Base-by-base conservation (phyloP, 2,797 vertebrate genomes). In the Anomalospiza imberbis region DNA sequence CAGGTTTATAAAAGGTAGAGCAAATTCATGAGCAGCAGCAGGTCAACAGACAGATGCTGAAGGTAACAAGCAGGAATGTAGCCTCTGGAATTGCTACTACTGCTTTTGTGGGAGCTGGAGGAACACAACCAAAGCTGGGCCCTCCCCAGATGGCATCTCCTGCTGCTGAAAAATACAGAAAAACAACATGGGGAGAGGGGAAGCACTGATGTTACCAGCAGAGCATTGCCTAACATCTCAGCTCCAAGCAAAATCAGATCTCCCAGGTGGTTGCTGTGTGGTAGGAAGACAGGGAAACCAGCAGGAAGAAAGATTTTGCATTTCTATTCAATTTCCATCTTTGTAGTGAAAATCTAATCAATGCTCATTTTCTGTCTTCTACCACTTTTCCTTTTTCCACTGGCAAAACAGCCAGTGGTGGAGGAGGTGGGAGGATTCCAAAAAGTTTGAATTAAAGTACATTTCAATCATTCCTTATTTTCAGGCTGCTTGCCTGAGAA, bases 1-100 rank as follows among this genome's bases (percentile, higher is more conserved):
- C 88, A 94, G 86, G 84, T 92, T 95, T 92, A 13, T 61, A 65
- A 91, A 94, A 74, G 82, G n/a, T 85, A 25, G 7, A 88, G 85
- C 50, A 81, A 68, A 80, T 77, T 85, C 28, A 6, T 12, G 70
- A 91, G 63, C 79, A 79, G 72, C 75, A 68, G 75, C 63, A 61
- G 42, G 50, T 57, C 68, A 28, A 68, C 54, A 77, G 79, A 13
- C 61, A 93, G 81, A 65, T 47, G 70, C 70, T 78, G 60, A 84
- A 89, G 44, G 86, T 51, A 82, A 22, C 71, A 74, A 88, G 68
- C 79, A 34, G 86, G 54, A 84, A 62, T 14, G 36, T 8, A 67
- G 32, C n/a, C 51, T 61, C 76, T 86, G 70, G 84, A 94, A 61
- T 6, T 17, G 73, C 51, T 72, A 0, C 63, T 48, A 6, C 29